A percentile compares a stretch with the other conserved stretches of the same genome.
Conservation (phyloP, 1,140 invertebrate species). For the Tetramorium parvispinum region DNA sequence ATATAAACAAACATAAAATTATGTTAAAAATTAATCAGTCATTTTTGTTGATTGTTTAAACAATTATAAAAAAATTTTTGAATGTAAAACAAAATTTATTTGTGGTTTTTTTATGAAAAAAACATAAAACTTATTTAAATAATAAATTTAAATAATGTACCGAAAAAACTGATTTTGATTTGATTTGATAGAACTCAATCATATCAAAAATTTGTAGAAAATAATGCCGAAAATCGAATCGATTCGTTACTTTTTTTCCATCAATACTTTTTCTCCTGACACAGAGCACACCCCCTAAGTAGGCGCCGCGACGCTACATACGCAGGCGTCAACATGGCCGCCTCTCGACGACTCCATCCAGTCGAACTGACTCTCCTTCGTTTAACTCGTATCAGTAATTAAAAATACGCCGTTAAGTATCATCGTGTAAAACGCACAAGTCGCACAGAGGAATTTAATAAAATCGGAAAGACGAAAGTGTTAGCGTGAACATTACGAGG, state of each 20-base stretch:
- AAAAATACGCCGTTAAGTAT: slow-evolving; percentile 77
- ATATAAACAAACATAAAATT: background rate
- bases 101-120: background rate
- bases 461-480: slow-evolving; percentile 43
- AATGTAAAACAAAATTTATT: background rate
- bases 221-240: slow-evolving; percentile 20
- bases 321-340: slow-evolving; percentile 84
- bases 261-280: slow-evolving; percentile 73
- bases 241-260: slow-evolving; percentile 47
- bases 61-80: slow-evolving; percentile 15
- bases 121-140: background rate
- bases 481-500: background rate
- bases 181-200: background rate
- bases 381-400: slow-evolving; percentile 79
- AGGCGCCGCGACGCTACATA: slow-evolving; percentile 71
- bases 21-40: background rate
- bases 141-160: background rate
- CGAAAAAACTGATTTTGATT: background rate
- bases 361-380: slow-evolving; percentile 70
- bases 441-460: slow-evolving; percentile 54
- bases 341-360: slow-evolving; percentile 75
- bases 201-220: background rate
- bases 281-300: slow-evolving; percentile 74
- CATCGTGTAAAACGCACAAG: slow-evolving; percentile 60
- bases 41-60: slow-evolving; percentile 3